These are phyloP conservation scores for Lacerta agilis DNA, from an alignment of 2,797 vertebrate species.

Conservation along the genomic window DNA sequence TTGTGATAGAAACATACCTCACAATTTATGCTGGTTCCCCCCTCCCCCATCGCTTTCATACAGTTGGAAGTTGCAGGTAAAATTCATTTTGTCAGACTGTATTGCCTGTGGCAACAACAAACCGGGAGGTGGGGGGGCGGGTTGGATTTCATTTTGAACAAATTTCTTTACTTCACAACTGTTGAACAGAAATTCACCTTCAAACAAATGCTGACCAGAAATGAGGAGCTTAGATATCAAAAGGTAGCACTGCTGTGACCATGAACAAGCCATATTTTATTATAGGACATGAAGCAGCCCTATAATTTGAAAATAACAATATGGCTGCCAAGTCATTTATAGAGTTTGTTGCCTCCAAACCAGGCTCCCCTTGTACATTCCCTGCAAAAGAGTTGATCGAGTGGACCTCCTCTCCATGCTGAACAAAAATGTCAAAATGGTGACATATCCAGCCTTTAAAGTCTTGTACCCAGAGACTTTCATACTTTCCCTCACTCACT, in stretches of 20 bases:
- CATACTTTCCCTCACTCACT: neutral
- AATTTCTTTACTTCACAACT: neutral
- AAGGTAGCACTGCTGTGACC: neutral
- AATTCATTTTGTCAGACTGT: constrained; percentile 5
- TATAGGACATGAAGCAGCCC: too few relatives aligned
- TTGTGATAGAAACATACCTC: neutral
- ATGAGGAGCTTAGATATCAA: neutral
- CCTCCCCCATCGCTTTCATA: neutral
- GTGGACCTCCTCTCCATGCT: neutral
- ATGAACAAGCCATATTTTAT: neutral
- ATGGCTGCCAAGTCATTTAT: neutral
- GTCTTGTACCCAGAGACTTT: neutral
- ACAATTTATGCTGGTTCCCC: neutral
- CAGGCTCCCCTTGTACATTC: neutral
- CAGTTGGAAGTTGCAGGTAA: constrained; percentile 7
- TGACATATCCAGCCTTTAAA: neutral
- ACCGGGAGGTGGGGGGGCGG: neutral
- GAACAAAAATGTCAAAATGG: neutral
- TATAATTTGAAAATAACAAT: neutral
- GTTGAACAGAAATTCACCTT: neutral
- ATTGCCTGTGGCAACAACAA: neutral
- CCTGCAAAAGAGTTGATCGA: neutral
- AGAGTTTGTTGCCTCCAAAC: neutral
- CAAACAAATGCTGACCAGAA: neutral
- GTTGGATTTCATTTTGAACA: neutral